Evolutionary conservation across 2,797 vertebrate species (phyloP), one percentile per base, ranked within the genome.

Genomic region (Sphenopsis melanotis): DNA sequence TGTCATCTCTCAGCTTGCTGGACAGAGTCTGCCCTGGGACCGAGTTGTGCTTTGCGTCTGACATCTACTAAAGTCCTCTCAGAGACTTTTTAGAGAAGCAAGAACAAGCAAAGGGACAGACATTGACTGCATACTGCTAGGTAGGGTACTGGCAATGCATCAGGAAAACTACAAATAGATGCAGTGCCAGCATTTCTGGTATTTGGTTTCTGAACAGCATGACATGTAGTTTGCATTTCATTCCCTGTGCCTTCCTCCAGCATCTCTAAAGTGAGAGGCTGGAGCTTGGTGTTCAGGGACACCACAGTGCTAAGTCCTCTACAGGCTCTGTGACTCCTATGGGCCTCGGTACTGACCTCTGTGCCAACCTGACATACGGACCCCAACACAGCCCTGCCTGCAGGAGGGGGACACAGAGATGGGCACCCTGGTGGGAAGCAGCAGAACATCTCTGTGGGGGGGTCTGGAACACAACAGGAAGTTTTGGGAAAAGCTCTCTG

Each of bases 131-230:
- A 1, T 11, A 4, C 50, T 90, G 19, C 53, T 29, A 44, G 75
- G 79, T 52, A 46, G 56, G 49, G 61, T 22, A 47, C 39, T 0
- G 0, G 50, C 30, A 27, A 2, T 0, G 0, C 3, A 3, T 61
- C 68, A 66, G 60, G 50, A 57, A 61, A 72, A 79, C 30, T n/a
- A 42, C 47, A 83, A 34, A 37, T 6, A 44, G 49, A 47, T 47
- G 24, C 36, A 44, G 26, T 55, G 44, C 24, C 37, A 50, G 50
- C 42, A 64, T 44, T 92, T 76, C 71, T 69, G 37, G 20, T 49
- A n/a, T 64, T 82, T 30, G 49, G 34, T 90, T 87, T 92, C 50
- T 32, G 78, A 93, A 52, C n/a, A 55, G 30, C 23, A 41, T 13
- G n/a, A 34, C 14, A 20, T 37, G 29, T 39, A 23, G 27, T 68